phyloP scores from a whole-genome alignment of 2,113 vertebrate species.

The Leptobrachium ailaonicum region DNA sequence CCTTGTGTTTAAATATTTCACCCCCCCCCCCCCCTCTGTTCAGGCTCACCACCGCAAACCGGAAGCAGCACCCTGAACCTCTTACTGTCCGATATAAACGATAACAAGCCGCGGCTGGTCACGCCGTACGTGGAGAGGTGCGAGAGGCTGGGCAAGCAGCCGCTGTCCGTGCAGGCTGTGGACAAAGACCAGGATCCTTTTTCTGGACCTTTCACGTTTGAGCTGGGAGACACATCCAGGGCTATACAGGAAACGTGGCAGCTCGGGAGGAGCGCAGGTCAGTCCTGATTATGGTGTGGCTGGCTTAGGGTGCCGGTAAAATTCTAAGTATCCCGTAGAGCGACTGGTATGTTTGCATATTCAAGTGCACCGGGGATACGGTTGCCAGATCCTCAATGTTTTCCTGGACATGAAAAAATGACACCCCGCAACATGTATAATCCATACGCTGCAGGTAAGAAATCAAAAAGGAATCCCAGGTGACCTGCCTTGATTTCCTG shows the following conservation, averaged over 20 bases:
- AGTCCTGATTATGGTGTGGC: constrained; percentile 20
- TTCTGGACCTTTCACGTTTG: constrained; percentile 69
- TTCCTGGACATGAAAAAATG: too few relatives aligned
- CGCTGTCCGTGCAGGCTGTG: constrained; percentile 54
- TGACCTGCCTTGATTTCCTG: too few relatives aligned
- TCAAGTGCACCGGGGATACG: too few relatives aligned
- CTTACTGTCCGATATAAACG: constrained; percentile 70
- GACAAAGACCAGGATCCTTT: constrained; percentile 64
- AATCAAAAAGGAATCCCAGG: too few relatives aligned
- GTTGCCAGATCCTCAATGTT: too few relatives aligned
- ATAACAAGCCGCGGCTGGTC: constrained; percentile 63
- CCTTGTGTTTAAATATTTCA: background rate
- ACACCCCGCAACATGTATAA: too few relatives aligned
- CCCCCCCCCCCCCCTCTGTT: background rate
- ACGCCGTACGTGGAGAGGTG: constrained; percentile 60
- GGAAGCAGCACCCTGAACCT: constrained; percentile 67
- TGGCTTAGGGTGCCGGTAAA: too few relatives aligned
- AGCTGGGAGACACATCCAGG: constrained; percentile 52
- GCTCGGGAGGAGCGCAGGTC: constrained; percentile 54
- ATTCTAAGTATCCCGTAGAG: too few relatives aligned
- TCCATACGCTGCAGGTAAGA: too few relatives aligned
- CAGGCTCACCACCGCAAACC: constrained; percentile 68
- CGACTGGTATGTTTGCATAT: too few relatives aligned
- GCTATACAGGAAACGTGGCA: constrained; percentile 62
- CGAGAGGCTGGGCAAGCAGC: constrained; percentile 35